Percentiles rank a stretch among this genome's conserved stretches.
Conservation (phyloP, 2,113 vertebrate genomes). For the Dermatemys mawii region DNA sequence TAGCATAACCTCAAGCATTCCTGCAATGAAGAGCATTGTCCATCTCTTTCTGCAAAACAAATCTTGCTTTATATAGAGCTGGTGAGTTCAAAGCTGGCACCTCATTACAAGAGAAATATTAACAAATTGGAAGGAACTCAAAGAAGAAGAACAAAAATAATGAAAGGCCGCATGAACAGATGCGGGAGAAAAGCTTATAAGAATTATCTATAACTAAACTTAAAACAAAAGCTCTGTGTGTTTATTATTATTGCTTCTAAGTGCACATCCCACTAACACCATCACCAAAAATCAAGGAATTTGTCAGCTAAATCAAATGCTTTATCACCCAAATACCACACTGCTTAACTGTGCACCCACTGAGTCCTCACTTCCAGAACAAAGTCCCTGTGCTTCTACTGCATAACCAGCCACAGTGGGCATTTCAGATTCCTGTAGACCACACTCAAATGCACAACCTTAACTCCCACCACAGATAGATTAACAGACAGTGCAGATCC, state of each 20-base stretch:
- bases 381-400: too few species aligned
- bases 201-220: neutral
- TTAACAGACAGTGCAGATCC: neutral
- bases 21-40: neutral
- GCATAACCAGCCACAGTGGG: neutral
- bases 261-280: neutral
- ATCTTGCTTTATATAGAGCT: neutral
- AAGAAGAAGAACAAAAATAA: neutral
- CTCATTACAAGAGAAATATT: neutral
- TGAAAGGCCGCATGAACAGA: neutral
- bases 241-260: neutral
- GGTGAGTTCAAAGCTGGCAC: neutral
- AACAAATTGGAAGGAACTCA: neutral
- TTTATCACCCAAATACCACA: neutral
- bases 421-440: neutral
- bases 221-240: neutral
- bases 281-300: neutral
- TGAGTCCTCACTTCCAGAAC: neutral
- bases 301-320: neutral
- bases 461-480: neutral
- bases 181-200: neutral
- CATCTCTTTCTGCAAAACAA: neutral
- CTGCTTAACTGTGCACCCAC: neutral
- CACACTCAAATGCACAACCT: neutral
- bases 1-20: neutral